A percentile compares a stretch with the other conserved stretches of the same genome.
Conservation (phyloP, 2,888 invertebrate genomes). For the Caenorhabditis sp. region DNA sequence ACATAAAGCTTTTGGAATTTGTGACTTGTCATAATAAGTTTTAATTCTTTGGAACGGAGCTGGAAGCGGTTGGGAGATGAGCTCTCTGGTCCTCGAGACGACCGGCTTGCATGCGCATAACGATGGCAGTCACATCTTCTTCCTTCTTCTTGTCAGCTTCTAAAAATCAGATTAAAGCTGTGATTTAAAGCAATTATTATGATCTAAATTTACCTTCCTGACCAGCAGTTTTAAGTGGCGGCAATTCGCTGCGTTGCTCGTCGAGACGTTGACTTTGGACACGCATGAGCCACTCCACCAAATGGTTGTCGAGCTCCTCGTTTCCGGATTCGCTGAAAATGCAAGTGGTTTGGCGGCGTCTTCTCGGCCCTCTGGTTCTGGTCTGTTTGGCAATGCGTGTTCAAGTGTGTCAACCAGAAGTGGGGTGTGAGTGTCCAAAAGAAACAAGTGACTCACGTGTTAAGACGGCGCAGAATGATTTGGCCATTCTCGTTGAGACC, state of each 20-base stretch:
- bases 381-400: not conserved
- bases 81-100: slow-evolving; percentile 78
- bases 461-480: slow-evolving; percentile 57
- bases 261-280: slow-evolving; percentile 78
- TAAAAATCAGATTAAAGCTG: not conserved
- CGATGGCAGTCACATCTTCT: slow-evolving; percentile 76
- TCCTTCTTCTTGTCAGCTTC: slow-evolving; percentile 61
- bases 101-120: slow-evolving; percentile 76
- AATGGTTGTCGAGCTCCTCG: slow-evolving; percentile 66
- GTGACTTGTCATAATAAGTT: slow-evolving; percentile 9
- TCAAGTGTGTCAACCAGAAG: slow-evolving; percentile 12
- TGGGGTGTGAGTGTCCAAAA: slow-evolving; percentile 12
- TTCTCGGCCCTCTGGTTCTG: not conserved
- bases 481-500: slow-evolving; percentile 69
- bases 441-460: slow-evolving; percentile 40
- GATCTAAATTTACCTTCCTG: slow-evolving; percentile 44
- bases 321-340: slow-evolving; percentile 59
- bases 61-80: slow-evolving; percentile 57
- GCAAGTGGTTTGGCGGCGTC: not conserved
- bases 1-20: slow-evolving; percentile 32
- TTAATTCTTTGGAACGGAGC: slow-evolving; percentile 29
- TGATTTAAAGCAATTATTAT: not conserved
- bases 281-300: slow-evolving; percentile 72
- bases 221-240: slow-evolving; percentile 53
- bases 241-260: slow-evolving; percentile 78